These are phyloP conservation scores for Amazona finschi DNA, from an alignment of 2,797 vertebrate genomes.

Conservation along the genomic window DNA sequence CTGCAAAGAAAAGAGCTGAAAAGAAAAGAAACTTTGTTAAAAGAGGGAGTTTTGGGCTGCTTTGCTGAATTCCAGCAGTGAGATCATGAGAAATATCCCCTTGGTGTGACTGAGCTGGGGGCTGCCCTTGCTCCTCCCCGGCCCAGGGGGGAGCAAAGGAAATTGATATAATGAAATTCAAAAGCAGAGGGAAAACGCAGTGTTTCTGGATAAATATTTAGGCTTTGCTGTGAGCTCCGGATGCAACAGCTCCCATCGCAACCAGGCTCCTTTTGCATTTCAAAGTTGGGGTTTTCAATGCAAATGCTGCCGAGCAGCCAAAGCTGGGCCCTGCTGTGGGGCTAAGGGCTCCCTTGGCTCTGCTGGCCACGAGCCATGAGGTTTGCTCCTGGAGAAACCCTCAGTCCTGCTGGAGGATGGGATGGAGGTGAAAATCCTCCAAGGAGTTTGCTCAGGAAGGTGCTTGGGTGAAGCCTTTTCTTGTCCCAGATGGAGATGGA, in stretches of 20 bases:
- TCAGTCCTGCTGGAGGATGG: not conserved
- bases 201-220: not conserved
- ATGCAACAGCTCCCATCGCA: not conserved
- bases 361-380: not conserved
- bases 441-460: not conserved
- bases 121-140: not conserved
- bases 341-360: not conserved
- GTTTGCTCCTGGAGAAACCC: not conserved
- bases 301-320: slow-evolving; percentile 26
- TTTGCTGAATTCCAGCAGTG: not conserved
- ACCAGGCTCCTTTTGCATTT: slow-evolving; percentile 30
- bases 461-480: not conserved
- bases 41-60: not conserved
- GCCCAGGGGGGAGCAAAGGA: not conserved
- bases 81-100: not conserved
- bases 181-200: not conserved
- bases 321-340: fast-evolving
- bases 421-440: not conserved
- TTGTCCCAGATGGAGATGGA: not conserved
- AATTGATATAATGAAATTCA: not conserved
- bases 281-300: slow-evolving; percentile 59
- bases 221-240: not conserved
- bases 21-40: not conserved
- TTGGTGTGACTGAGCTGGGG: fast-evolving
- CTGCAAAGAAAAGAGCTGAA: not conserved